Conservation (phyloP, 2,113 vertebrate genomes). For the Perca flavescens region DNA sequence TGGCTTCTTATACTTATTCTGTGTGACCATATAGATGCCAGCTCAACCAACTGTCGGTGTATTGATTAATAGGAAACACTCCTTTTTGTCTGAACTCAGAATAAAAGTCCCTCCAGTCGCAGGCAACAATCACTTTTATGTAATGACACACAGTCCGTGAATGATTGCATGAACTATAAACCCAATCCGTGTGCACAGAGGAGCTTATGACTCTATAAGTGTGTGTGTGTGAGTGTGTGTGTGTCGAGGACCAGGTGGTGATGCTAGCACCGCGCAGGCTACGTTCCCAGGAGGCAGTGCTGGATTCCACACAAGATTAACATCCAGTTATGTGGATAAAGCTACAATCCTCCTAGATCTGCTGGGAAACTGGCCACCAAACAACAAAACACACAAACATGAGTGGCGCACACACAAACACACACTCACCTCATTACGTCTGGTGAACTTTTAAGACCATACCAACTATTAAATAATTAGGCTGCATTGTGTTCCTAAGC, state of each 20-base stretch:
- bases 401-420: constrained; percentile 1
- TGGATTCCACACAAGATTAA: constrained; percentile 78
- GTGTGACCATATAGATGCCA: background rate
- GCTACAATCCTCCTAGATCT: constrained; percentile 64
- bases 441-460: constrained; percentile 33
- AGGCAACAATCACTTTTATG: constrained; percentile 37
- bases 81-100: background rate
- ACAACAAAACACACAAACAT: constrained; percentile 36
- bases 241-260: constrained; percentile 52
- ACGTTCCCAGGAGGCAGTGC: constrained; percentile 35
- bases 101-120: background rate
- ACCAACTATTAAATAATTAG: constrained; percentile 44
- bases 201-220: constrained; percentile 50
- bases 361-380: constrained; percentile 34
- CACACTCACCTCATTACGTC: constrained; percentile 13
- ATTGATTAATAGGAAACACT: background rate
- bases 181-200: constrained; percentile 40
- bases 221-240: constrained; percentile 35
- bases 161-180: constrained; percentile 44
- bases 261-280: constrained; percentile 30
- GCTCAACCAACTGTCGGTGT: background rate
- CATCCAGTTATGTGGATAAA: constrained; percentile 72
- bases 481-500: constrained; percentile 21
- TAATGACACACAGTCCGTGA: constrained; percentile 34
- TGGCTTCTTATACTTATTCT: background rate